These are phyloP conservation scores for Macquaria ambigua DNA, from an alignment of 2,113 vertebrate genomes.

Conservation along the genomic window DNA sequence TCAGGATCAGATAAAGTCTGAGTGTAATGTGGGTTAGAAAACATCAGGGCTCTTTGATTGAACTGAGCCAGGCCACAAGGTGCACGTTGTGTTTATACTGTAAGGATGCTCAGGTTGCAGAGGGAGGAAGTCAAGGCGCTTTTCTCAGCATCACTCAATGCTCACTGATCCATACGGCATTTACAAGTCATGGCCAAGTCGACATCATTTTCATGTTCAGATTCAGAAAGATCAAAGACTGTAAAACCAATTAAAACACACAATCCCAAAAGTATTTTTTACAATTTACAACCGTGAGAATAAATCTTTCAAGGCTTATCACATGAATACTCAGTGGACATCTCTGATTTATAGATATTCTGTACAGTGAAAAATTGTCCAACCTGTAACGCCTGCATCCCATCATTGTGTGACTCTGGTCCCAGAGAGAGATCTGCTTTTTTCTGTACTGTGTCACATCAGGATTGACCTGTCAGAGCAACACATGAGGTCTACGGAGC, in stretches of 20 bases:
- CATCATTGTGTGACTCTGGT: background rate
- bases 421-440: background rate
- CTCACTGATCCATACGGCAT: conserved; percentile 20
- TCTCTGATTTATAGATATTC: background rate
- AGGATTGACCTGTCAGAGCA: conserved; percentile 3
- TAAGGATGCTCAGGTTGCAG: conserved; percentile 34
- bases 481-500: background rate
- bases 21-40: conserved; percentile 30
- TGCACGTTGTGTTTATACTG: conserved; percentile 41
- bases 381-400: conserved; percentile 18
- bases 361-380: background rate
- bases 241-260: background rate
- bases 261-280: background rate
- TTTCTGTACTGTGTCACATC: conserved; percentile 8
- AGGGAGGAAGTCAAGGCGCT: conserved; percentile 1
- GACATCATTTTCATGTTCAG: background rate
- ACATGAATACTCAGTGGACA: background rate
- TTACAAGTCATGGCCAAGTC: conserved; percentile 31
- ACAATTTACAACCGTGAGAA: background rate
- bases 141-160: conserved; percentile 18
- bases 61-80: conserved; percentile 26
- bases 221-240: background rate
- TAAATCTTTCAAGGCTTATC: background rate
- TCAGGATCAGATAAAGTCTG: conserved; percentile 56
- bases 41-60: conserved; percentile 40